These are phyloP conservation scores for Lissonota sp. DNA, from an alignment of 2,888 invertebrate genomes.

Conservation along the genomic window DNA sequence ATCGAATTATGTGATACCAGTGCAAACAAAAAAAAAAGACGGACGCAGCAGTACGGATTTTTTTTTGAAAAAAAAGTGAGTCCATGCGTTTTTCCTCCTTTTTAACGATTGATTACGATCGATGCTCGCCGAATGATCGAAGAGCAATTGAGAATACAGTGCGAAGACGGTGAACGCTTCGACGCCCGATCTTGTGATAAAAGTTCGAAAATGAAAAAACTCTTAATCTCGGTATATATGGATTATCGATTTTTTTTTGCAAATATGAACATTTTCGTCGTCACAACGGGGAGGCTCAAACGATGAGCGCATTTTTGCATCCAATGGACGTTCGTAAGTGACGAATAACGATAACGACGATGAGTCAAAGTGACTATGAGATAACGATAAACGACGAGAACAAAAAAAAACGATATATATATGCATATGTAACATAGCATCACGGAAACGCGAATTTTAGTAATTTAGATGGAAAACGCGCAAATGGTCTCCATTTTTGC, in stretches of 20 bases:
- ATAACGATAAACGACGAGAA: conserved; percentile 58
- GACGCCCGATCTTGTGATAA: conserved; percentile 56
- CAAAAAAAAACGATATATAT: conserved; percentile 26
- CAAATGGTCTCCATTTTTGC: conserved; percentile 50
- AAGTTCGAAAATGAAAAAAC: conserved; percentile 48
- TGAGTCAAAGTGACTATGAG: not conserved
- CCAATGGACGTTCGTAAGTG: conserved; percentile 20
- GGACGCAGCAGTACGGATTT: not conserved
- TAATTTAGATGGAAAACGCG: conserved; percentile 14
- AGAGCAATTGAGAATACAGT: conserved; percentile 5
- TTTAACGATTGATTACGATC: not conserved
- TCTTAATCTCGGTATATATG: conserved; percentile 3
- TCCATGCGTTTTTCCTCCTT: not conserved
- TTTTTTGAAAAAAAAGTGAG: conserved; percentile 18
- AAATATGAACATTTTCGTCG: not conserved
- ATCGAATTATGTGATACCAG: conserved; percentile 24
- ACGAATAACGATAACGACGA: not conserved
- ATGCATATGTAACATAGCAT: conserved; percentile 75
- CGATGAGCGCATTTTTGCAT: not conserved
- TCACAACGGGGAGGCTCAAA: not conserved
- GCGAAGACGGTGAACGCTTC: not conserved
- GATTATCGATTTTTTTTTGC: not conserved
- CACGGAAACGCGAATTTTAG: conserved; percentile 60
- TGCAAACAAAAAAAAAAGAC: conserved; percentile 26
- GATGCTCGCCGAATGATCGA: not conserved